phyloP scores from a whole-genome alignment of 2,113 vertebrate species.

The Centropus unirufus region DNA sequence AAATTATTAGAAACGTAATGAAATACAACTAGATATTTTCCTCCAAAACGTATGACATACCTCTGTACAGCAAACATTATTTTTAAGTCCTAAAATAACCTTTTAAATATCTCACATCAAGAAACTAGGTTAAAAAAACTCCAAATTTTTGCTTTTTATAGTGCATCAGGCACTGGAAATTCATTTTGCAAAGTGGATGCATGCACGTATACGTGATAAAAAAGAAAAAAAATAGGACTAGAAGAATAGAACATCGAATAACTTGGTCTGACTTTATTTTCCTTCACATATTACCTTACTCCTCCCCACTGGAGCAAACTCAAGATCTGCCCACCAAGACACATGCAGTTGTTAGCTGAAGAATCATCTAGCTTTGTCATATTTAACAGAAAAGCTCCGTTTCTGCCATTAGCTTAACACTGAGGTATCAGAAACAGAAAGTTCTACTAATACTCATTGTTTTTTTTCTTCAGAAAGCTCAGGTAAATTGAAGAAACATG shows the following conservation, averaged over 20 bases:
- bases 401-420: not conserved
- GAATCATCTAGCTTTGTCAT: not conserved
- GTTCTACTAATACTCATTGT: not conserved
- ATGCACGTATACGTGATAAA: not conserved
- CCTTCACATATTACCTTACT: not conserved
- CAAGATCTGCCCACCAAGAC: not conserved
- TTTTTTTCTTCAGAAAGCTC: not conserved
- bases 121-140: not conserved
- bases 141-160: not conserved
- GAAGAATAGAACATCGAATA: not conserved
- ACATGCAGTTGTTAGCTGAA: not conserved
- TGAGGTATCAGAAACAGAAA: not conserved
- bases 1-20: not conserved
- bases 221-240: not conserved
- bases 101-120: not conserved
- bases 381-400: not conserved
- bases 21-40: not conserved
- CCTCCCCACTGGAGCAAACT: not conserved
- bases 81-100: not conserved
- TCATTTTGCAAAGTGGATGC: not conserved
- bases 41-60: not conserved
- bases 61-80: not conserved
- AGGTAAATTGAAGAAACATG: not conserved
- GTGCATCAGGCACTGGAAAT: not conserved
- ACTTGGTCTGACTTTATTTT: not conserved